phyloP scores from a whole-genome alignment of 2,888 invertebrate species.

The Microctonus aethiopoides region DNA sequence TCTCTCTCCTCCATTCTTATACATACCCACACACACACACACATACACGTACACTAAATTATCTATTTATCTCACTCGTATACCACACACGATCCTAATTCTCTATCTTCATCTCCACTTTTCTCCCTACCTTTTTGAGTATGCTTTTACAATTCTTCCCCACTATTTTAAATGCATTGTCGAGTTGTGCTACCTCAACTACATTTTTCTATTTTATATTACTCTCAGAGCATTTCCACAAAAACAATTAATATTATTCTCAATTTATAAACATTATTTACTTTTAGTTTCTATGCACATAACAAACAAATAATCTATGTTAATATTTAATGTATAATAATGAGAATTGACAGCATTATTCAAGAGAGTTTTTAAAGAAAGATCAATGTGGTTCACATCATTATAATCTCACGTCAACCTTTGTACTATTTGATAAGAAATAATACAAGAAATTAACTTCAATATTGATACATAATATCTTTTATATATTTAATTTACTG shows the following conservation, averaged over 20 bases:
- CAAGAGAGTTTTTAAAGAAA: background rate
- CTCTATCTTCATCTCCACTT: background rate
- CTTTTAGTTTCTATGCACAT: too few species aligned
- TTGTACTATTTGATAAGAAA: background rate
- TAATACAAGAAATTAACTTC: background rate
- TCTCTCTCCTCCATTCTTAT: too few species aligned
- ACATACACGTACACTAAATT: too few species aligned
- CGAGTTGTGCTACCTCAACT: background rate
- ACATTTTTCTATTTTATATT: too few species aligned
- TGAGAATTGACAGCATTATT: background rate
- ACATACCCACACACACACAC: too few species aligned
- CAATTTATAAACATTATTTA: too few species aligned
- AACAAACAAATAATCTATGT: too few species aligned
- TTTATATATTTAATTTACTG: background rate
- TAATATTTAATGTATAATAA: background rate
- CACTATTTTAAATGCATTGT: constrained; percentile 15
- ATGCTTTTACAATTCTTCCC: background rate
- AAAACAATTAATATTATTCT: too few species aligned
- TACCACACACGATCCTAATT: background rate
- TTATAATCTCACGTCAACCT: background rate
- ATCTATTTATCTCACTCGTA: background rate
- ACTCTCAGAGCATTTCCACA: too few species aligned
- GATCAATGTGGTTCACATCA: background rate
- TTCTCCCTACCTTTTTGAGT: background rate
- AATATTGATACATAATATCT: background rate